These are phyloP conservation scores for Scomber japonicus DNA, from an alignment of 2,113 vertebrate genomes.

Conservation along the genomic window DNA sequence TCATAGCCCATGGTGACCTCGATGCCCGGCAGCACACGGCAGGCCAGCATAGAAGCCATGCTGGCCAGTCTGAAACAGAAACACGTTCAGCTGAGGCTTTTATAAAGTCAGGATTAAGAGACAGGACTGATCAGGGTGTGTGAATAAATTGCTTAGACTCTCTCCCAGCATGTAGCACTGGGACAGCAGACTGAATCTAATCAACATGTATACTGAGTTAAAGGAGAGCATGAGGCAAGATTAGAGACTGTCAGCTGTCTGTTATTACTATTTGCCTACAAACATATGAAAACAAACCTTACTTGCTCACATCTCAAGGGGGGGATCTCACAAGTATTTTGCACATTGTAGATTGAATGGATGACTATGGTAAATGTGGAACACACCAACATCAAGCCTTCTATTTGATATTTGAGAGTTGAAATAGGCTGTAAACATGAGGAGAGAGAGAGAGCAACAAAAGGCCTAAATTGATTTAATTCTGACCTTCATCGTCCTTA, in stretches of 20 bases:
- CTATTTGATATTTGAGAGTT: neutral
- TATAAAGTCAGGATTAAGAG: neutral
- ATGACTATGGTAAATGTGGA: too few relatives aligned
- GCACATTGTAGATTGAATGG: too few relatives aligned
- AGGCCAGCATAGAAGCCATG: constrained; percentile 82
- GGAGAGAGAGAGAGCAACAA: neutral
- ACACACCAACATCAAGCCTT: too few relatives aligned
- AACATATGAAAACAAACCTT: too few relatives aligned
- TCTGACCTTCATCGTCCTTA: too few relatives aligned
- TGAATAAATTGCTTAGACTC: neutral
- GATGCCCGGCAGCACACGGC: constrained; percentile 78
- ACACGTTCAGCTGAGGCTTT: constrained; percentile 4
- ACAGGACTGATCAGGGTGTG: neutral
- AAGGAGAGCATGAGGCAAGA: neutral
- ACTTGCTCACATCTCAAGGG: too few relatives aligned
- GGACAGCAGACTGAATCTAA: neutral
- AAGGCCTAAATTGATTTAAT: neutral
- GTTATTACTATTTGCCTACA: neutral
- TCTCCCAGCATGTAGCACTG: neutral
- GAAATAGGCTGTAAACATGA: neutral
- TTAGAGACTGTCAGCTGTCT: neutral
- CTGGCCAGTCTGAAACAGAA: constrained; percentile 75
- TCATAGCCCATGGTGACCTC: constrained; percentile 85
- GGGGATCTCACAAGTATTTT: too few relatives aligned
- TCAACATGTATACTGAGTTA: neutral